These are phyloP conservation scores for Argentina silus DNA, from an alignment of 2,797 vertebrate species.

Conservation along the genomic window DNA sequence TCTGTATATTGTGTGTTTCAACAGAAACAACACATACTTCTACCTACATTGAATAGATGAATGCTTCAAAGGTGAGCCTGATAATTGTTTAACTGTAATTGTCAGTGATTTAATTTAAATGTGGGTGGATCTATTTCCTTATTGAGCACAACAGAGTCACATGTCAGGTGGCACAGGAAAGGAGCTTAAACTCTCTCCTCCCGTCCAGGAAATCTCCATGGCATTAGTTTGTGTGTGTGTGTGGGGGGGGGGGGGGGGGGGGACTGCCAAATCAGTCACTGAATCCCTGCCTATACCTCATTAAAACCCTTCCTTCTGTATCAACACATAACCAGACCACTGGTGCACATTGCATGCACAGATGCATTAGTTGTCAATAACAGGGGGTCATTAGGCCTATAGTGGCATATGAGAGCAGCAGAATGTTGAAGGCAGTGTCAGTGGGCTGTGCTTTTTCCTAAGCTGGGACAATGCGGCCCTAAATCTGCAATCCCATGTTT, in stretches of 20 bases:
- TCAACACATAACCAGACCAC: neutral
- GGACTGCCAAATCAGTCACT: conserved; percentile 50
- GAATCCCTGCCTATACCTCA: conserved; percentile 38
- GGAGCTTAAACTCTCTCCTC: conserved; percentile 52
- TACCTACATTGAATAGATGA: no score
- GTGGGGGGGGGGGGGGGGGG: neutral
- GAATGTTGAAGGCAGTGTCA: neutral
- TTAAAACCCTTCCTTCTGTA: conserved; percentile 42
- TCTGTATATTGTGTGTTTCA: neutral
- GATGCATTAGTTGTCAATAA: neutral
- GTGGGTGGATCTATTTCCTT: conserved; percentile 42
- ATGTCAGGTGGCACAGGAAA: conserved; percentile 41
- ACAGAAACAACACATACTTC: no score
- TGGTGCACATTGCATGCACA: neutral
- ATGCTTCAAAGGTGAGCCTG: no score
- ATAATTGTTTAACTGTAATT: no score
- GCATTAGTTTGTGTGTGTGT: neutral
- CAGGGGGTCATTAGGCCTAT: neutral
- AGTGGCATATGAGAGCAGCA: neutral
- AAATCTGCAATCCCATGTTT: conserved; percentile 18
- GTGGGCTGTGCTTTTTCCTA: neutral
- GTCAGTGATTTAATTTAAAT: neutral
- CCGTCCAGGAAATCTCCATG: neutral
- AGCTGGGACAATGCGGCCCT: neutral
- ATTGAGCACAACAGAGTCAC: conserved; percentile 51